Conservation (phyloP, 2,888 invertebrate species). For the Noctua pronuba region DNA sequence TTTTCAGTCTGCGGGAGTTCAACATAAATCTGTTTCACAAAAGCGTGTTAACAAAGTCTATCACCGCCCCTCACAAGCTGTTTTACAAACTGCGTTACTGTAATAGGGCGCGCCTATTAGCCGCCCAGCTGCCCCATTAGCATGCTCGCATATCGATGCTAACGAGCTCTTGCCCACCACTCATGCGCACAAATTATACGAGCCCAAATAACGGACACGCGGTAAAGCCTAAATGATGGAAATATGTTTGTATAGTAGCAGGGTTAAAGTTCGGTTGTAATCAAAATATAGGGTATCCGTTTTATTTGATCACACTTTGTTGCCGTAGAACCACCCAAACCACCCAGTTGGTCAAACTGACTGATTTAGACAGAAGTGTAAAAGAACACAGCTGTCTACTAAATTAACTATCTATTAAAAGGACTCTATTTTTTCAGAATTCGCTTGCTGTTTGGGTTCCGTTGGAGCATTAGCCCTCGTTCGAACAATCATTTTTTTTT, state of each 20-base stretch:
- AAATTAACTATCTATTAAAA: background rate
- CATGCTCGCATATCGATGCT: constrained; percentile 70
- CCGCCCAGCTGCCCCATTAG: constrained; percentile 52
- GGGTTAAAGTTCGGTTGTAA: background rate
- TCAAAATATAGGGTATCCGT: background rate
- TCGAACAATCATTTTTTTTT: background rate
- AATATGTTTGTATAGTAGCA: background rate
- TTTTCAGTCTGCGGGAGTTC: background rate
- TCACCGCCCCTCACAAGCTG: background rate
- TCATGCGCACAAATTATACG: constrained; percentile 78
- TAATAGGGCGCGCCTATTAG: constrained; percentile 39
- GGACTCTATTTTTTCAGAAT: background rate
- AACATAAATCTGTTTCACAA: background rate
- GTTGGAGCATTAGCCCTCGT: background rate
- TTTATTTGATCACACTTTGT: background rate
- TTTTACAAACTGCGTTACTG: constrained; percentile 8
- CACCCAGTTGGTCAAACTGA: background rate
- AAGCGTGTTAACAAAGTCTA: constrained; percentile 1
- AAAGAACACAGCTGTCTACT: background rate
- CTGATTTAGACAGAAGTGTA: background rate
- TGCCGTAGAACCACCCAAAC: background rate
- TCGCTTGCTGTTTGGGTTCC: background rate
- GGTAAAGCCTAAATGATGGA: background rate
- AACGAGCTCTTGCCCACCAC: constrained; percentile 77
- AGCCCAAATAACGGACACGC: constrained; percentile 20